Evolutionary conservation across 2,797 vertebrate genomes (phyloP).

Genomic region (Octomys mimax): DNA sequence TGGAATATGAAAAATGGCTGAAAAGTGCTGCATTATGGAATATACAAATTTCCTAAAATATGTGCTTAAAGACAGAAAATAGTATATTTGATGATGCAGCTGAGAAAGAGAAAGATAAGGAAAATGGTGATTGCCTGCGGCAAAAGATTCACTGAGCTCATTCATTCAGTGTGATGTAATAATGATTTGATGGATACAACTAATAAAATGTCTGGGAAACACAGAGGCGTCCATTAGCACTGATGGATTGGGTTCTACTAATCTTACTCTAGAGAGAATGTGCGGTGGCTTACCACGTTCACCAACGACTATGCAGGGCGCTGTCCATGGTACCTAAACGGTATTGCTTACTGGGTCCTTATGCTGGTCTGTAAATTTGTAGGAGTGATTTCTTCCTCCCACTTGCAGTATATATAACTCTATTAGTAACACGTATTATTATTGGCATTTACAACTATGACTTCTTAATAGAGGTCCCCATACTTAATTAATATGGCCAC

Average conservation of each 20-base stretch:
- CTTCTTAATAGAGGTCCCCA: neutral
- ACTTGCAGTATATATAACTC: neutral
- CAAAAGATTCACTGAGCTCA: slow-evolving; percentile 42
- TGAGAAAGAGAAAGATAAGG: slow-evolving; percentile 30
- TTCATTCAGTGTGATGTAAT: neutral
- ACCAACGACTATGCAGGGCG: accelerated
- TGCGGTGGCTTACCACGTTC: neutral
- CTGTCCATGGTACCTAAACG: slow-evolving; percentile 74
- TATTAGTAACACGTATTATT: neutral
- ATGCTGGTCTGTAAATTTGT: neutral
- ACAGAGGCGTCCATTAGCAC: neutral
- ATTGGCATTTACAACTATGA: neutral
- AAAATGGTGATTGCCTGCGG: slow-evolving; percentile 45
- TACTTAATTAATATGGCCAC: neutral
- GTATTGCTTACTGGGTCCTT: neutral
- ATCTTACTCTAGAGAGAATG: neutral
- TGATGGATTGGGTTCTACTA: neutral
- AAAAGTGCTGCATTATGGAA: neutral
- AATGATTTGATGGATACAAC: slow-evolving; percentile 36
- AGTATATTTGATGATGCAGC: slow-evolving; percentile 23
- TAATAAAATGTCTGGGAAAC: slow-evolving; percentile 29
- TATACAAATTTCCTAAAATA: slow-evolving; percentile 49
- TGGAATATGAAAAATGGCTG: slow-evolving; percentile 36
- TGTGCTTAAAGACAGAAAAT: slow-evolving; percentile 33
- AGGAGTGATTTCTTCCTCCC: slow-evolving; percentile 12